Percentiles rank a stretch among this genome's conserved stretches.
These are phyloP conservation scores for Python bivittatus DNA, from an alignment of 2,113 vertebrate species.

Conservation along the genomic window DNA sequence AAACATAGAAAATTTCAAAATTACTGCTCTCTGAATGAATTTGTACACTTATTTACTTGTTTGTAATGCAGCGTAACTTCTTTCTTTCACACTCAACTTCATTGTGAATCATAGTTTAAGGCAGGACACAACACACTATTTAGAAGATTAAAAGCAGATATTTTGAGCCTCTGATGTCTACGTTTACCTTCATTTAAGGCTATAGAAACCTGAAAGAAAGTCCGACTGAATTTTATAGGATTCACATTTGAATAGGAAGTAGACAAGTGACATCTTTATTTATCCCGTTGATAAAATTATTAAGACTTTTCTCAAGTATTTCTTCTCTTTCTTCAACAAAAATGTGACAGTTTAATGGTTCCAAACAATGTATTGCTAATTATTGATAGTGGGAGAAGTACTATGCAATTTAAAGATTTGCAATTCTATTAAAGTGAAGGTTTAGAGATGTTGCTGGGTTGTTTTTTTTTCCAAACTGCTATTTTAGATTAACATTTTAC, in stretches of 20 bases:
- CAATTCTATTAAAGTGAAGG: slow-evolving; percentile 45
- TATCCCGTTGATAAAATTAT: slow-evolving; percentile 26
- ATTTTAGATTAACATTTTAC: slow-evolving; percentile 1
- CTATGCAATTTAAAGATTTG: slow-evolving; percentile 48
- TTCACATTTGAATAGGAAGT: background rate
- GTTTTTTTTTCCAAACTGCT: slow-evolving; percentile 31
- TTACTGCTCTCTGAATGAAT: slow-evolving; percentile 82
- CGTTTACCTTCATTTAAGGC: background rate
- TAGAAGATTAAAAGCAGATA: background rate
- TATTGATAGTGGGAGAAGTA: slow-evolving; percentile 26
- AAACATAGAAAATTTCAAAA: slow-evolving; percentile 81
- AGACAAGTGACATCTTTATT: background rate
- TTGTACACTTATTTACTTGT: slow-evolving; percentile 83
- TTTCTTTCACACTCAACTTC: slow-evolving; percentile 29
- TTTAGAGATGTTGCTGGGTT: slow-evolving; percentile 41
- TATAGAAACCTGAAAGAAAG: background rate
- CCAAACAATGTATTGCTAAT: slow-evolving; percentile 57
- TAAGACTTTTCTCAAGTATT: slow-evolving; percentile 36
- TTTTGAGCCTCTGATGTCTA: background rate
- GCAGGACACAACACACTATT: background rate
- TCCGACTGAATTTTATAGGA: background rate
- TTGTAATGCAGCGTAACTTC: slow-evolving; percentile 69
- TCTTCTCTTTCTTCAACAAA: slow-evolving; percentile 36
- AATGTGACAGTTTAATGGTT: slow-evolving; percentile 53
- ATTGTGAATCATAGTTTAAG: slow-evolving; percentile 44